A percentile compares a stretch with the other conserved stretches of the same genome.
phyloP scores from a whole-genome alignment of 2,797 vertebrate genomes.

The Hipposideros larvatus region DNA sequence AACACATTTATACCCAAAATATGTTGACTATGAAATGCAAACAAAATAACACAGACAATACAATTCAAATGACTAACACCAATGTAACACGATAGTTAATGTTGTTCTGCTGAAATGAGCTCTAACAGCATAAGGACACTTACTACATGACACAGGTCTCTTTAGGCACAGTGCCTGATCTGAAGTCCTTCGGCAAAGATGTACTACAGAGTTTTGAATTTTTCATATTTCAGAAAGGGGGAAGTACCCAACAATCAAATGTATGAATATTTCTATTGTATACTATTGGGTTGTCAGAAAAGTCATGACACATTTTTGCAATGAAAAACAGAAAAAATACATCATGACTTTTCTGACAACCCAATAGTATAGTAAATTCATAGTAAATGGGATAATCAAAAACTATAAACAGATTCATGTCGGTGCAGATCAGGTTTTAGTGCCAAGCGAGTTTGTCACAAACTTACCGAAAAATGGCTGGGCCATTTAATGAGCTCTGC shows the following conservation, averaged over 20 bases:
- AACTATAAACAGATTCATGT: neutral
- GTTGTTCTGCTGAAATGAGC: neutral
- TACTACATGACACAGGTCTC: neutral
- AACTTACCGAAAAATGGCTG: neutral
- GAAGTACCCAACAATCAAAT: neutral
- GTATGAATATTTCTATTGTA: neutral
- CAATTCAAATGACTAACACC: neutral
- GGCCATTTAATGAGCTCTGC: neutral
- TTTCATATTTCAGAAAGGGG: slow-evolving; percentile 2
- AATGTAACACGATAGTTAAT: neutral
- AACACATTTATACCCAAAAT: neutral
- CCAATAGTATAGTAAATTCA: neutral
- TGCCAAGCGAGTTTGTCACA: neutral
- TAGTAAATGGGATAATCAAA: neutral
- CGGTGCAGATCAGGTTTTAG: neutral
- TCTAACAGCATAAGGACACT: neutral
- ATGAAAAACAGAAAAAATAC: no score
- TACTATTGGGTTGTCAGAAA: neutral
- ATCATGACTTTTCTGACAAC: no score
- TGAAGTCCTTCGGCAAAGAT: neutral
- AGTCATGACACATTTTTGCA: no score
- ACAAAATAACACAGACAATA: slow-evolving; percentile 19
- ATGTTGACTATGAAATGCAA: neutral
- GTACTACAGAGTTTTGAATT: neutral
- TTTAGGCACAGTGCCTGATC: neutral